Percentiles rank a stretch among this genome's conserved stretches.
These are phyloP conservation scores for Saguinus imperator DNA, from an alignment of 2,113 vertebrate genomes.

Conservation along the genomic window DNA sequence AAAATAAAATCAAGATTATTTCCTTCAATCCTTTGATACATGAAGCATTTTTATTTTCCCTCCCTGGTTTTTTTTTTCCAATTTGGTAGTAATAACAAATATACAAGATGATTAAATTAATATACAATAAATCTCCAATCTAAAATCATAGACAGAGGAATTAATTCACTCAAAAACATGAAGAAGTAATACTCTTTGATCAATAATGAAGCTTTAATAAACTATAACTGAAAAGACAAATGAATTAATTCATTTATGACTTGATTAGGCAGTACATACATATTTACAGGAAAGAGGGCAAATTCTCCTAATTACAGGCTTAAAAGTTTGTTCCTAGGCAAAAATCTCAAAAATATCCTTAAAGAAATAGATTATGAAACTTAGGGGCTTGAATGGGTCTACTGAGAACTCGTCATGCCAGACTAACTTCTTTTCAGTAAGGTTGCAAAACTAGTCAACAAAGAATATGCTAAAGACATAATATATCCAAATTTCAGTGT, in stretches of 20 bases:
- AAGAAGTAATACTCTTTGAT: not conserved
- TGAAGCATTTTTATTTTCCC: not conserved
- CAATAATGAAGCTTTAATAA: not conserved
- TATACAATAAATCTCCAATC: conserved; percentile 9
- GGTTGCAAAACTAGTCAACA: not conserved
- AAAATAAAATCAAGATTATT: not conserved
- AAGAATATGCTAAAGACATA: not conserved
- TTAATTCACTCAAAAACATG: not conserved
- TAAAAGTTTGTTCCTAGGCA: not conserved
- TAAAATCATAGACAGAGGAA: not conserved
- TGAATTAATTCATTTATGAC: conserved; percentile 10
- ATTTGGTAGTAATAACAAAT: not conserved
- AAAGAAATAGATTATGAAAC: conserved; percentile 1
- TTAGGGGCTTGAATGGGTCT: not conserved
- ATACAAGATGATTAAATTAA: not conserved
- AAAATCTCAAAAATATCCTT: not conserved
- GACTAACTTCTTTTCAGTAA: conserved; percentile 24
- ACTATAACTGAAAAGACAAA: not conserved
- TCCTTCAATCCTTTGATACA: not conserved
- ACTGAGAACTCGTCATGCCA: not conserved
- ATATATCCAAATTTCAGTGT: not conserved
- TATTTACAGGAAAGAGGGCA: conserved; percentile 2
- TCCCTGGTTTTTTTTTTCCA: not conserved
- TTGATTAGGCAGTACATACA: not conserved
- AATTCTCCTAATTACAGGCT: not conserved